A percentile compares a stretch with the other conserved stretches of the same genome.
phyloP scores from a whole-genome alignment of 2,797 vertebrate genomes.

The Neosilurus hyrtlii region DNA sequence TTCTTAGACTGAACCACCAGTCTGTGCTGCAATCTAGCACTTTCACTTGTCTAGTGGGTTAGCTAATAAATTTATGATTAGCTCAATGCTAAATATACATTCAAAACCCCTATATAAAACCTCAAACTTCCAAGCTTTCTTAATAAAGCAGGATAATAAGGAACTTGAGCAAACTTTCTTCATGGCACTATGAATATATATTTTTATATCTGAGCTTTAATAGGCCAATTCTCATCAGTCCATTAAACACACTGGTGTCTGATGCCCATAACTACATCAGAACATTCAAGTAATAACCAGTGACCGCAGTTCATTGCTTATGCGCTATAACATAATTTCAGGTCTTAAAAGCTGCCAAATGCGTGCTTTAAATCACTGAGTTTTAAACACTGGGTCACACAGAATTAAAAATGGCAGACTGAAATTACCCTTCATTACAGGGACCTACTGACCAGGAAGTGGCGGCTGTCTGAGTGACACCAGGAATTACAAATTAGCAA shows the following conservation, averaged over 20 bases:
- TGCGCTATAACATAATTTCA: conserved; percentile 42
- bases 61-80: background rate
- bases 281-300: conserved; percentile 51
- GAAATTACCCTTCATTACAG: conserved; percentile 24
- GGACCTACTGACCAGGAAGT: conserved; percentile 14
- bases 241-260: conserved; percentile 54
- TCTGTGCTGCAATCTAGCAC: background rate
- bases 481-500: background rate
- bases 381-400: conserved; percentile 27
- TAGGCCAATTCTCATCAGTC: conserved; percentile 53
- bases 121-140: background rate
- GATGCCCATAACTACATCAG: conserved; percentile 53
- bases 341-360: conserved; percentile 48
- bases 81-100: background rate
- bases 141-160: background rate
- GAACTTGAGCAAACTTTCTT: conserved; percentile 10
- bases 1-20: background rate
- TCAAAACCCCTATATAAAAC: background rate
- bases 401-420: background rate
- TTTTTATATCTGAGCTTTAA: conserved; percentile 51
- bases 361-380: conserved; percentile 46
- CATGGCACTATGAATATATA: conserved; percentile 1
- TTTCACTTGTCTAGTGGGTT: background rate
- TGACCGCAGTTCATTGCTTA: conserved; percentile 56
- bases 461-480: background rate